Evolutionary conservation across 2,797 vertebrate species (phyloP), one percentile per base, ranked within the genome.

Genomic region (Oreortyx pictus): DNA sequence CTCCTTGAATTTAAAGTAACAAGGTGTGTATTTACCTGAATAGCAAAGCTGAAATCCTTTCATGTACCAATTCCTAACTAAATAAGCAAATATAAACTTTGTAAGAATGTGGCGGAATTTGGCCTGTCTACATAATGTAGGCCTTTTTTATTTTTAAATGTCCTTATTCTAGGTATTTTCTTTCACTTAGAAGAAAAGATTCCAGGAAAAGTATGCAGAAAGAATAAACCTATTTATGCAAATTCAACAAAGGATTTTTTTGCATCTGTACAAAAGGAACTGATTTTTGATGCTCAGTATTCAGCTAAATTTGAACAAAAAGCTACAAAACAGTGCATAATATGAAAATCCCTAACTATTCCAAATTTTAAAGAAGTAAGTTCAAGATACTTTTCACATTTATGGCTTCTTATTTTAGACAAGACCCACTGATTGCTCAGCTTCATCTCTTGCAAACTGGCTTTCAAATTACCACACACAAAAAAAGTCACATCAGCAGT

Each of bases 401-500:
- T 35, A 64, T 37, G 14, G 6, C 49, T 88, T 89, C 92, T 91
- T 91, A 71, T 94, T 96, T 96, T 92, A 92, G 83, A 70, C 23
- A 91, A 89, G 74, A 91, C 93, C 18, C 44, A 82, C 88, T 93
- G 91, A 96, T 95, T 96, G 89, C 80, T 83, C 43, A 94, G 50
- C 22, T 91, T 95, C 85, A 83, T 88, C 59, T 81, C 35, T 37
- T 41, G 39, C 70, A 91, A 92, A 80, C 20, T 77, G 65, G 68
- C 20, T 56, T 43, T 57, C 54, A 73, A 81, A 71, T 54, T 82
- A 56, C 7, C 18, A 57, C 31, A 57, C 12, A 22, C 31, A 57
- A 39, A 88, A 70, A 47, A 57, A 22, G 52, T 82, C 68, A 90
- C 8, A 14, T 94, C 91, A 88, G 16, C 78, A 44, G 65, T 85